A percentile compares a stretch with the other conserved stretches of the same genome.
These are phyloP conservation scores for Diachrysia chrysitis DNA, from an alignment of 2,888 invertebrate species.

Conservation along the genomic window DNA sequence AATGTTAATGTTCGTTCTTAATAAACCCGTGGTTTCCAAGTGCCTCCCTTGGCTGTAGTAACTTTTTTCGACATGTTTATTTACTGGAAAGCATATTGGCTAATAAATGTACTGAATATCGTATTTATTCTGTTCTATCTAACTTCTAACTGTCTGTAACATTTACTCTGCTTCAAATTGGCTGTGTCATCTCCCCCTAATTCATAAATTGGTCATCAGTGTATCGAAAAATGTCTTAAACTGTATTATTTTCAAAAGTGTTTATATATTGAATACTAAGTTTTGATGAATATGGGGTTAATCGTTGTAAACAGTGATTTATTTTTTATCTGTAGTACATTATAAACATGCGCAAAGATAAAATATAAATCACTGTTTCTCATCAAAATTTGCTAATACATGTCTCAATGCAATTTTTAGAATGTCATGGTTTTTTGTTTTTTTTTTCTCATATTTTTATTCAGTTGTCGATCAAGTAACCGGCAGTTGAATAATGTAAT, in stretches of 20 bases:
- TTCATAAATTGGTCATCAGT: conserved; percentile 3
- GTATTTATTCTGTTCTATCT: conserved; percentile 43
- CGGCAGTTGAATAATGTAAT: too few relatives aligned
- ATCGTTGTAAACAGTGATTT: conserved; percentile 46
- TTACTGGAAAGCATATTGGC: conserved; percentile 23
- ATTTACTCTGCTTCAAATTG: conserved; percentile 53
- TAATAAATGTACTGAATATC: conserved; percentile 29
- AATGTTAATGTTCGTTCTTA: too few relatives aligned
- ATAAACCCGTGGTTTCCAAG: too few relatives aligned
- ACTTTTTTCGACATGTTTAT: conserved; percentile 17
- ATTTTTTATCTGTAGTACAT: conserved; percentile 9
- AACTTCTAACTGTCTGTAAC: conserved; percentile 33
- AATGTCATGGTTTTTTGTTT: background rate
- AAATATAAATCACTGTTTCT: conserved; percentile 45
- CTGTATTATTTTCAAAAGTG: background rate
- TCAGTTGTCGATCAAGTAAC: background rate
- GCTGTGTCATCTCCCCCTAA: conserved; percentile 30
- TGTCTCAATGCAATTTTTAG: conserved; percentile 41
- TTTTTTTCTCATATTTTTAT: background rate
- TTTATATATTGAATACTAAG: background rate
- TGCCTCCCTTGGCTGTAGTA: too few relatives aligned
- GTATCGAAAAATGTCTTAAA: background rate
- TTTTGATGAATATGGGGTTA: conserved; percentile 32
- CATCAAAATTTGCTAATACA: conserved; percentile 53
- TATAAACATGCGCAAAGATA: background rate